These are phyloP conservation scores for Sakesphorus luctuosus DNA, from an alignment of 2,113 vertebrate genomes.

Conservation along the genomic window DNA sequence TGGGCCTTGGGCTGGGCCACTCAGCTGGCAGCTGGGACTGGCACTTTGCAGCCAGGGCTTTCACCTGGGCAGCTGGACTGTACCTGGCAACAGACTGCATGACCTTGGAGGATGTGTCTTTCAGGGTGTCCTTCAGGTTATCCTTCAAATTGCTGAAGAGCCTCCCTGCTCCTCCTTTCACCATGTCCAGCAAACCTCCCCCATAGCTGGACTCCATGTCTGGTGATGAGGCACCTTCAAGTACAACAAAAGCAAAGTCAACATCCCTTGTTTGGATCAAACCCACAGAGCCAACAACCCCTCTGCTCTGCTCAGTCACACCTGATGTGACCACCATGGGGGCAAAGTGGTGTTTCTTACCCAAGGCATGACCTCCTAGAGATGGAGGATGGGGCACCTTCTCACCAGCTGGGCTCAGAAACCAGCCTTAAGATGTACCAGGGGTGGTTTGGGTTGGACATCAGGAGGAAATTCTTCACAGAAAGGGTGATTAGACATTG, in stretches of 20 bases:
- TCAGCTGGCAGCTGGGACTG: neutral
- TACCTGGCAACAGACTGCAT: constrained; percentile 98
- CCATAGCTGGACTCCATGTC: constrained; percentile 94
- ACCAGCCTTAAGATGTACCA: neutral
- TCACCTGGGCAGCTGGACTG: neutral
- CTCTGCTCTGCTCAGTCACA: neutral
- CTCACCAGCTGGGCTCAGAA: neutral
- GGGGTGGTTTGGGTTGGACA: neutral
- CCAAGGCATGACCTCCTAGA: neutral
- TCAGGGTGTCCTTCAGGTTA: constrained; percentile 97
- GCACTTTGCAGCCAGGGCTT: neutral
- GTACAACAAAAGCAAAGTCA: neutral
- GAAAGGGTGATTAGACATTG: fast-evolving
- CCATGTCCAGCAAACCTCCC: constrained; percentile 95
- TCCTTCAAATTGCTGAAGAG: constrained; percentile 99
- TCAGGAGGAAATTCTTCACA: neutral
- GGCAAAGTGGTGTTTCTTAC: neutral
- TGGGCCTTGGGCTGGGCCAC: neutral
- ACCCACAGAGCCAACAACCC: neutral
- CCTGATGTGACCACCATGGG: fast-evolving
- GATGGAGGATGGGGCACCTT: neutral
- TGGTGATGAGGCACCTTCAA: constrained; percentile 80
- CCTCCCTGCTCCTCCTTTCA: constrained; percentile 96
- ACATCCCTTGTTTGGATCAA: neutral
- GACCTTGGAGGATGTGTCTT: constrained; percentile 97